Evolutionary conservation across 2,888 invertebrate genomes (phyloP).

Genomic region (Ophion obscuratus): DNA sequence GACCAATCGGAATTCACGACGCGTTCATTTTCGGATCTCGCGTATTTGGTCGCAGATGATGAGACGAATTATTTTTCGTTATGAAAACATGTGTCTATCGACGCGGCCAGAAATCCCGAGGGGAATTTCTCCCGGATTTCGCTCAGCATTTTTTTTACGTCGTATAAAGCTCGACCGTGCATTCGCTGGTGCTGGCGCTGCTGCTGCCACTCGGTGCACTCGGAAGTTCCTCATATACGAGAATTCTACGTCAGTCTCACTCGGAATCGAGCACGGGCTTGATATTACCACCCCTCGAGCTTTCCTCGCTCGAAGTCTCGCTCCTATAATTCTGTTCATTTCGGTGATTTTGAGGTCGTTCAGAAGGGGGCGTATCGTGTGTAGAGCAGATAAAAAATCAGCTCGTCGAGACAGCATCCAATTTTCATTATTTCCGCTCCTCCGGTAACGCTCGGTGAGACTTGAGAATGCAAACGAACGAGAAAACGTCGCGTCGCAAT

Average conservation of each 20-base stretch:
- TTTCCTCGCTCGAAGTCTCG: background rate
- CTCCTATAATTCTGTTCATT: background rate
- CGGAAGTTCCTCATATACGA: background rate
- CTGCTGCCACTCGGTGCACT: slow-evolving; percentile 19
- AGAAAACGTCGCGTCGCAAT: too few relatives aligned
- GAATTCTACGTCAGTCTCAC: slow-evolving; percentile 1
- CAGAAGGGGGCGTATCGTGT: slow-evolving; percentile 19
- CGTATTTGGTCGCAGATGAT: background rate
- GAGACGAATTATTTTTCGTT: background rate
- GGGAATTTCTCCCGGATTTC: background rate
- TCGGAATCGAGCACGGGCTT: slow-evolving; percentile 41
- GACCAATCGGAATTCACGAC: background rate
- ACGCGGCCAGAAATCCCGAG: background rate
- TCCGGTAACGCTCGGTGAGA: too few relatives aligned
- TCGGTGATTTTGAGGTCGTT: background rate
- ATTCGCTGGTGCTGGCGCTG: slow-evolving; percentile 23
- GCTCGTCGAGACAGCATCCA: background rate
- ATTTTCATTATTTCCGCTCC: background rate
- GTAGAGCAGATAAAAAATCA: background rate
- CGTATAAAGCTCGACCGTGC: background rate
- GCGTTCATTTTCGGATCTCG: background rate
- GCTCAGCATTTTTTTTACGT: background rate
- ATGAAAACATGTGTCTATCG: background rate
- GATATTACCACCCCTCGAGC: background rate
- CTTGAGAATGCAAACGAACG: too few relatives aligned